Base-by-base conservation (phyloP, 2,797 vertebrate genomes). In the Tragelaphus oryx region DNA sequence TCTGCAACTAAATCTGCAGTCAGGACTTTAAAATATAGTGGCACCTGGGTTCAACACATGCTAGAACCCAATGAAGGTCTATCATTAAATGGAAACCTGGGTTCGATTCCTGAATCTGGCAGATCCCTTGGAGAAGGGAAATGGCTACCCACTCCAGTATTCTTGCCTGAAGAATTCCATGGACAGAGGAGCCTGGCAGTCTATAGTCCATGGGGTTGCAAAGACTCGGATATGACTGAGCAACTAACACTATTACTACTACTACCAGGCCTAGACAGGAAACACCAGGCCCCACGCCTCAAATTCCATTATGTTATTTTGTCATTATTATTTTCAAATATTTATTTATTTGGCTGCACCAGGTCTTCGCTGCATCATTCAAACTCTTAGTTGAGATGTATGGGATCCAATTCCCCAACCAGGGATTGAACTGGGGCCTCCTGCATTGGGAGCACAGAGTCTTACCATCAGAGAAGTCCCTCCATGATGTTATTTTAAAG, bases 1-100 rank as follows among this genome's bases (percentile, higher is more conserved):
- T 91, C 52, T 91, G 26, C 26, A 91, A 65, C 8, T 52, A 87
- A 90, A 80, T 65, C 28, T 94, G 6, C 37, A 90, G 48, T 16
- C 12, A 92, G 41, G 8, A 50, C 55, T 81, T 95, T 10, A 81
- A 85, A 60, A 6, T 76, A 44, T 18, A 16, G 84, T 5, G 28
- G 54, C 26, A 71, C 13, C 50, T 46, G 57, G 84, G 33, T 54
- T 93, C 33, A 41, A 75, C 1, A 12, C 6, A 10, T 41, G 28
- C 41, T 90, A 37, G 22, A 71, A 71, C 37, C 37, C 18, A 60
- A 26, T 83, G 37, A 41, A 7, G 6, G 37, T 41, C 41, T 90
- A 2, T 44, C 65, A 86, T 82, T 79, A 91, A 33, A 59, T 28
- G 46, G 52, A 57, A 41, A 71, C 68, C 22, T 4, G 22, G 11